Percentiles rank a stretch among this genome's conserved stretches.
phyloP scores from a whole-genome alignment of 1,140 invertebrate species.

The Neodiprion pinetum region DNA sequence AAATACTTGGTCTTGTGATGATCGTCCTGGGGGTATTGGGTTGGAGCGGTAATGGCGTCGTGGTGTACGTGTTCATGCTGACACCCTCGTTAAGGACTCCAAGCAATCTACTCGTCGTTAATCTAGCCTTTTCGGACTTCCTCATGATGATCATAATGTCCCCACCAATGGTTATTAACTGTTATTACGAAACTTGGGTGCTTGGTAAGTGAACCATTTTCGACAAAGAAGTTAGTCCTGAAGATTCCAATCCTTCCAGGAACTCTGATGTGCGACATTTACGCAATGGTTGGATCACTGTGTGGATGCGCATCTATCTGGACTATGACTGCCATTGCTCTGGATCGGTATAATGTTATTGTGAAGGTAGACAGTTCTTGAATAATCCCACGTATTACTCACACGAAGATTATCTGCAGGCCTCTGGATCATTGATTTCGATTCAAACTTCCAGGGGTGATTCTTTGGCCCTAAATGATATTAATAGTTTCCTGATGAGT shows the following conservation, averaged over 20 bases:
- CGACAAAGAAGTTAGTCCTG: neutral
- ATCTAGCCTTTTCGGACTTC: constrained; percentile 67
- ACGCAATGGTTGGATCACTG: constrained; percentile 63
- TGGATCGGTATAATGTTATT: constrained; percentile 66
- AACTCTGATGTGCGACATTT: constrained; percentile 64
- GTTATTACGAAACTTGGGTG: constrained; percentile 52
- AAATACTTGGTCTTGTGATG: constrained; percentile 69
- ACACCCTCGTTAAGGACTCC: constrained; percentile 66
- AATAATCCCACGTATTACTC: neutral
- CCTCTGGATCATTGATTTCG: too few species aligned
- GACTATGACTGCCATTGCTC: constrained; percentile 61
- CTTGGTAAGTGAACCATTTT: constrained; percentile 34
- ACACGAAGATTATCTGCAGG: too few species aligned
- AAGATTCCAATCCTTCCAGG: constrained; percentile 33
- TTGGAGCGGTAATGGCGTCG: constrained; percentile 67
- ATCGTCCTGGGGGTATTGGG: constrained; percentile 66
- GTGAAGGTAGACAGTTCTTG: constrained; percentile 45
- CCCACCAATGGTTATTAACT: constrained; percentile 59
- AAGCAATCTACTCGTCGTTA: constrained; percentile 67
- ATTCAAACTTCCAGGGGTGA: too few species aligned
- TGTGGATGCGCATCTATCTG: constrained; percentile 65
- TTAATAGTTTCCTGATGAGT: too few species aligned
- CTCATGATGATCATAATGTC: constrained; percentile 59
- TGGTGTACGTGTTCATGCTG: constrained; percentile 69
- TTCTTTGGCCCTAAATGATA: too few species aligned